Conservation (phyloP, 2,797 vertebrate genomes). For the Melanotaenia trifasciata region DNA sequence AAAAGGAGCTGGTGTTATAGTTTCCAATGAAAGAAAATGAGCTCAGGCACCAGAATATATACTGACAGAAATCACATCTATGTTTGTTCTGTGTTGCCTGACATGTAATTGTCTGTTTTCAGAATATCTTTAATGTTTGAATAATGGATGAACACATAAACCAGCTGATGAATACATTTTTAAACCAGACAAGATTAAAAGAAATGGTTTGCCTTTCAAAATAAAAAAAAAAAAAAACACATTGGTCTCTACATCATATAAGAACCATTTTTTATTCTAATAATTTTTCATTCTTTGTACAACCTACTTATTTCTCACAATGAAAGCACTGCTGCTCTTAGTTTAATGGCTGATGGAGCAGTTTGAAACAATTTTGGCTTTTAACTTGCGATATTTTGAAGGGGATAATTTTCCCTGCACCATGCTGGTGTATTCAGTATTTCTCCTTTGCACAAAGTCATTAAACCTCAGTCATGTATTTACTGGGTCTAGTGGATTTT, state of each 20-base stretch:
- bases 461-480: constrained; percentile 20
- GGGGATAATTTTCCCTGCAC: constrained; percentile 19
- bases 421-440: constrained; percentile 11
- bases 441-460: constrained; percentile 10
- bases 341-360: constrained; percentile 30
- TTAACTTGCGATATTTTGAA: constrained; percentile 35
- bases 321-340: constrained; percentile 12
- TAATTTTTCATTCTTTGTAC: constrained; percentile 4
- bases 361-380: constrained; percentile 38
- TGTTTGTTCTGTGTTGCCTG: background rate
- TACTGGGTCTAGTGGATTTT: background rate
- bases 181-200: constrained; percentile 20
- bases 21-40: too few species aligned
- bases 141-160: constrained; percentile 21
- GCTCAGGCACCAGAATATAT: too few species aligned
- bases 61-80: background rate
- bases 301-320: constrained; percentile 25
- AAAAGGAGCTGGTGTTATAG: too few species aligned
- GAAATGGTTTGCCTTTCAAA: constrained; percentile 15
- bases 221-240: constrained; percentile 23
- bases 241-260: constrained; percentile 3
- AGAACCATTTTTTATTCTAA: constrained; percentile 6
- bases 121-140: constrained; percentile 19
- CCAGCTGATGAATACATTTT: constrained; percentile 9
- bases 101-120: constrained; percentile 14